phyloP scores from a whole-genome alignment of 2,888 invertebrate genomes.

The Isotomurus palustris region DNA sequence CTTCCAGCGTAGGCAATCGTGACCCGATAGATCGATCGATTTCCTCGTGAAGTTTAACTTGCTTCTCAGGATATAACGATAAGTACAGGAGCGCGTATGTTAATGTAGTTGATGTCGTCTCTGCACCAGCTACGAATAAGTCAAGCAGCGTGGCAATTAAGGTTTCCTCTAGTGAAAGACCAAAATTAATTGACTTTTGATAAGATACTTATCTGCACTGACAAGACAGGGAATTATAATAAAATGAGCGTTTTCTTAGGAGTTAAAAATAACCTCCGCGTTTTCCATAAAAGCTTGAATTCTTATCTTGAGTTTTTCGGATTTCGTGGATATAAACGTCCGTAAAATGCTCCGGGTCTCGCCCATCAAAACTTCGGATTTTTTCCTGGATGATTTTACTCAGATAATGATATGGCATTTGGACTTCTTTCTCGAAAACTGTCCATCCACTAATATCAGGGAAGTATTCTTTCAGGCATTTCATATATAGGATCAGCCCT shows the following conservation, averaged over 20 bases:
- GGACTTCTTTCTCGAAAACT: constrained; percentile 21
- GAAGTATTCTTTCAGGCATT: constrained; percentile 27
- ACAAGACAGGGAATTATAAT: no score
- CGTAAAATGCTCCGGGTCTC: constrained; percentile 34
- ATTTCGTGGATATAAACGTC: constrained; percentile 39
- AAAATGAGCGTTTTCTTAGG: background rate
- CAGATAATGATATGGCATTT: no score
- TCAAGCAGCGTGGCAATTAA: constrained; percentile 15
- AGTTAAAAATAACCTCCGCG: constrained; percentile 26
- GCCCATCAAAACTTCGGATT: constrained; percentile 19
- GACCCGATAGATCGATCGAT: constrained; percentile 30
- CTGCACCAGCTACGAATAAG: constrained; percentile 21
- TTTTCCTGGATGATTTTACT: no score
- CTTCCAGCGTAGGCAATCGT: constrained; percentile 22
- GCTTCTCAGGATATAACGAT: constrained; percentile 27
- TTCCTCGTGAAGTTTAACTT: constrained; percentile 30
- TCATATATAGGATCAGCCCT: constrained; percentile 26
- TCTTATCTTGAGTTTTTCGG: constrained; percentile 26
- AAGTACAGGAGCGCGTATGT: constrained; percentile 29
- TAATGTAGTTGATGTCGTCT: constrained; percentile 1
- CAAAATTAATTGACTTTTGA: no score
- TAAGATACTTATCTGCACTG: no score
- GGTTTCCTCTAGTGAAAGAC: constrained; percentile 13
- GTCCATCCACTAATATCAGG: constrained; percentile 32
- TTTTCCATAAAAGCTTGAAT: constrained; percentile 36